Evolutionary conservation across 2,888 invertebrate genomes (phyloP), one percentile per base, ranked within the genome.

Genomic region (Rhaphigaster nebulosa): DNA sequence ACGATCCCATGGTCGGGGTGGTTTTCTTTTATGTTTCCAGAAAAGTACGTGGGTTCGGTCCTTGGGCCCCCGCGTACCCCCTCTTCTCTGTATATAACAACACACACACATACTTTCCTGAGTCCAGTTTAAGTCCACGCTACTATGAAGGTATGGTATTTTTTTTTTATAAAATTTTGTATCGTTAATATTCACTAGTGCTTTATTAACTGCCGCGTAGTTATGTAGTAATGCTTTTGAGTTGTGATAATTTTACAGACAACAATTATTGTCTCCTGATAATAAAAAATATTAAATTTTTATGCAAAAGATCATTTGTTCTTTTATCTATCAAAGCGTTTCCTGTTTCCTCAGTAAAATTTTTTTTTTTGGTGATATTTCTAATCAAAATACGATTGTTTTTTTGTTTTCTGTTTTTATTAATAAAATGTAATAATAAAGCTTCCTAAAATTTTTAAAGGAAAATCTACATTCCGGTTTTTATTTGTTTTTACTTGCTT

Each of bases 61-160:
- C 88, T 88, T 88, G 88, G 56, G 88, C 88, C 88, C 65, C 88
- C 88, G 41, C 88, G 88, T 60, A 60, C 60, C 88, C 88, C 88
- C 88, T 38, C 88, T n/a, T 41, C 56, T 41, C 60, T n/a, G 34
- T 88, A 88, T 88, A 88, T 88, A 88, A 60, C 56, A 65, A 60
- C 41, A 41, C 56, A 88, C 56, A 88, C 88, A 60, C n/a, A 18
- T 84, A 84, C 15, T 50, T 29, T 38, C 56, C 41, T 23, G 6
- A 60, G 54, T 41, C 88, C 54, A 88, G 88, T 88, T 41, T 60
- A 34, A 60, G 38, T 88, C 38, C 38, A 88, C 88, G n/a, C 18
- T n/a, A 60, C 88, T 41, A 88, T 88, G 88, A 65, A 88, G 88
- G 88, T 88, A 88, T 13, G 13, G 3, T 20, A 34, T 29, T 20